Evolutionary conservation across 2,113 vertebrate genomes (phyloP).

Genomic region (Petromus typicus): DNA sequence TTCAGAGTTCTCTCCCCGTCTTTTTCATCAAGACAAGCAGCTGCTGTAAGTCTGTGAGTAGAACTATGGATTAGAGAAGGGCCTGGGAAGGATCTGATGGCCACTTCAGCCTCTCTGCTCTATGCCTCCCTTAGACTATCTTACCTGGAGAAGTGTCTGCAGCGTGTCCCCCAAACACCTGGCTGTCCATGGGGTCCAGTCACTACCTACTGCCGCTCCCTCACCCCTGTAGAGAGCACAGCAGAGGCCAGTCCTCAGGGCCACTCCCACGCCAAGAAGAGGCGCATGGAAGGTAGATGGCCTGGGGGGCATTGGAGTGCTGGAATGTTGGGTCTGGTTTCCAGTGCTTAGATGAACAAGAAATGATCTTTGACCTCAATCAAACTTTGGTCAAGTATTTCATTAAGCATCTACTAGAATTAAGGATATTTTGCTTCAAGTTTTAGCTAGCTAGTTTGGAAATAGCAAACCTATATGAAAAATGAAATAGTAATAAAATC

Average conservation of each 20-base stretch:
- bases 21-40: conserved; percentile 88
- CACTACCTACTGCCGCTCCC: conserved; percentile 86
- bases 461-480: conserved; percentile 52
- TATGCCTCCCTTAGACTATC: conserved; percentile 78
- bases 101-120: neutral
- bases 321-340: neutral
- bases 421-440: conserved; percentile 1
- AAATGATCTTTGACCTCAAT: neutral
- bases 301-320: neutral
- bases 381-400: neutral
- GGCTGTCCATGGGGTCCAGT: conserved; percentile 82
- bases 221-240: conserved; percentile 73
- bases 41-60: conserved; percentile 87
- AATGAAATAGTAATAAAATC: neutral
- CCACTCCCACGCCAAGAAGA: conserved; percentile 72
- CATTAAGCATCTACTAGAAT: neutral
- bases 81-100: neutral
- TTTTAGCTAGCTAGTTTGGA: conserved; percentile 42
- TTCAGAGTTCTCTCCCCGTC: conserved; percentile 93
- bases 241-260: neutral
- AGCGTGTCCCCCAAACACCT: conserved; percentile 50
- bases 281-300: conserved; percentile 69
- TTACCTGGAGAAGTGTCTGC: conserved; percentile 85
- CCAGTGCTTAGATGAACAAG: neutral
- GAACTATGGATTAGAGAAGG: neutral